These are phyloP conservation scores for Sorex fumeus DNA, from an alignment of 2,113 vertebrate genomes.

Conservation along the genomic window DNA sequence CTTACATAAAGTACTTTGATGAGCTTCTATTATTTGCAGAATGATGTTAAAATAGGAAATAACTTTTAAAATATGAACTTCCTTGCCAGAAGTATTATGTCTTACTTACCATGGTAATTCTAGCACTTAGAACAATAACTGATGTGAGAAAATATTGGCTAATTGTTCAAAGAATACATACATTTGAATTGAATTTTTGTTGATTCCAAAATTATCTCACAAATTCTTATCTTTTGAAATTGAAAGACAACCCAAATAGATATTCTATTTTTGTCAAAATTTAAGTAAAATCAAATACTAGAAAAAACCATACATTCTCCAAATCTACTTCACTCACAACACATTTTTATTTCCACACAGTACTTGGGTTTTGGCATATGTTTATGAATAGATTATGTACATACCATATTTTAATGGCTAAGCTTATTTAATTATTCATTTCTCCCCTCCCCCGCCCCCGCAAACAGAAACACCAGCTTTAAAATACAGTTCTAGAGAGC, in stretches of 20 bases:
- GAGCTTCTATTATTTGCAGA: neutral
- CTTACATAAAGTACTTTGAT: neutral
- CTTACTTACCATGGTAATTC: neutral
- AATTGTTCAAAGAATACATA: neutral
- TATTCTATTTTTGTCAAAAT: slow-evolving; percentile 44
- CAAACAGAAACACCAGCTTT: neutral
- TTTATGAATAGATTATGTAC: slow-evolving; percentile 4
- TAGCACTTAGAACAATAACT: neutral
- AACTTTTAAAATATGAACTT: neutral
- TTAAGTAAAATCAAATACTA: slow-evolving; percentile 3
- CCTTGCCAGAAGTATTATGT: neutral
- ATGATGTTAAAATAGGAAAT: neutral
- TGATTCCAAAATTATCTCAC: slow-evolving; percentile 46
- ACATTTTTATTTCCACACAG: neutral
- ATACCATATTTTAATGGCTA: neutral
- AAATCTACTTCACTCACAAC: neutral
- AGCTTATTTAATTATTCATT: slow-evolving; percentile 24
- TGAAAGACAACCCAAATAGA: slow-evolving; percentile 61
- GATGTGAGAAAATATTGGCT: neutral
- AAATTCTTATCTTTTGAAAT: slow-evolving; percentile 59
- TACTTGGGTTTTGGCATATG: slow-evolving; percentile 23
- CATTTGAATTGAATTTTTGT: neutral
- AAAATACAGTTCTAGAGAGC: neutral
- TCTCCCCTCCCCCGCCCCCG: no score
- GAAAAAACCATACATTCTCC: neutral